phyloP scores from a whole-genome alignment of 1,140 invertebrate genomes.

The Pseudomyrmex flavicornis region DNA sequence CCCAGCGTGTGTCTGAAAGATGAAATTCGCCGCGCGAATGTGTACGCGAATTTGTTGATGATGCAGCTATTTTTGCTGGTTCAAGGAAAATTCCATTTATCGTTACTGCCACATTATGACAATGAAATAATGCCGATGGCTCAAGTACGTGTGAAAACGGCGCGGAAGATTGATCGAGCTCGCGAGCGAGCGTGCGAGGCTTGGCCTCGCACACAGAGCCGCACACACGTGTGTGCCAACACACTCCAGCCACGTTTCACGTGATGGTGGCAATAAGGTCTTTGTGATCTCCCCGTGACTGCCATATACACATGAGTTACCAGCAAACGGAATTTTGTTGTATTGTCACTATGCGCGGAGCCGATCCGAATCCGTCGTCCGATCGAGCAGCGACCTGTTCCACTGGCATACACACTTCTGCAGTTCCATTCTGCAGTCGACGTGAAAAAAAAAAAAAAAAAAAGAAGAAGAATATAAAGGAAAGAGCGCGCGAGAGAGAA shows the following conservation, averaged over 20 bases:
- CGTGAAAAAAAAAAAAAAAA: constrained; percentile 9
- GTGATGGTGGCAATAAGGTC: constrained; percentile 53
- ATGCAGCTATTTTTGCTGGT: background rate
- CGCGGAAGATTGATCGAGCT: constrained; percentile 57
- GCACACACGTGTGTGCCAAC: background rate
- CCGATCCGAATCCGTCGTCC: constrained; percentile 59
- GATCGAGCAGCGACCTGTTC: constrained; percentile 67
- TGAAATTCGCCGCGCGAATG: background rate
- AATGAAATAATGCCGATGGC: constrained; percentile 51
- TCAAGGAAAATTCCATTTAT: constrained; percentile 5
- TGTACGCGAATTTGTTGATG: background rate
- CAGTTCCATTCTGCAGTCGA: constrained; percentile 43
- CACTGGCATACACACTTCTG: constrained; percentile 64
- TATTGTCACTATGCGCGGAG: constrained; percentile 53
- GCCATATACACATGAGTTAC: constrained; percentile 55
- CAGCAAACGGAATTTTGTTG: constrained; percentile 62
- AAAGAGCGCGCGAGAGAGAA: constrained; percentile 61
- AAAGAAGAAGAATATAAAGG: background rate
- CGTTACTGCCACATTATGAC: constrained; percentile 13
- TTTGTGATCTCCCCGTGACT: constrained; percentile 48
- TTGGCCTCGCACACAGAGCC: constrained; percentile 52
- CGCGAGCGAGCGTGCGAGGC: constrained; percentile 11
- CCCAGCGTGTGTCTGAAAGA: background rate
- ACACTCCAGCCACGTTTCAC: too few relatives aligned
- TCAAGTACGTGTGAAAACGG: constrained; percentile 58